These are phyloP conservation scores for Caenorhabditis zanzibari DNA, from an alignment of 2,888 invertebrate genomes.

Conservation along the genomic window DNA sequence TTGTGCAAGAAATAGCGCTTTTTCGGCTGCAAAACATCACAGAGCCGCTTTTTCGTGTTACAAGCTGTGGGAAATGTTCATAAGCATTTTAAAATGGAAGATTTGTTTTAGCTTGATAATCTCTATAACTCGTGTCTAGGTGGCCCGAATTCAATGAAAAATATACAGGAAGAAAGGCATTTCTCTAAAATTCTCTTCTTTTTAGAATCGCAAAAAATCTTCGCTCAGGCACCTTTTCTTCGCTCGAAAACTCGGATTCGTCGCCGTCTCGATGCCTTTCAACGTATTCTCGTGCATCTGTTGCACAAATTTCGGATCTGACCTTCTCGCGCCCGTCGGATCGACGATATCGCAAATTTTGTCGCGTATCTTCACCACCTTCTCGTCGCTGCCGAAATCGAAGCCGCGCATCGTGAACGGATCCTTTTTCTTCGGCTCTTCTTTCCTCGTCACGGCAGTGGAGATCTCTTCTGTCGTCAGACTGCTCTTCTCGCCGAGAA, in stretches of 20 bases:
- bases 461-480: neutral
- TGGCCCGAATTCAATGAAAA: too few relatives aligned
- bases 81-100: too few relatives aligned
- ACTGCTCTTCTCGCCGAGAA: conserved; percentile 40
- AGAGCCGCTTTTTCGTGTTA: too few relatives aligned
- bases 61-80: too few relatives aligned
- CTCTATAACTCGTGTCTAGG: too few relatives aligned
- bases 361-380: conserved; percentile 46
- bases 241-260: conserved; percentile 39
- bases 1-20: too few relatives aligned
- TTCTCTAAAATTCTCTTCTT: too few relatives aligned
- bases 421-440: neutral
- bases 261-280: conserved; percentile 56
- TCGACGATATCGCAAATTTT: conserved; percentile 56
- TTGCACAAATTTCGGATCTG: conserved; percentile 53
- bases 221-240: conserved; percentile 36
- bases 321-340: conserved; percentile 44
- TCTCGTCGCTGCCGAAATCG: conserved; percentile 54
- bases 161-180: too few relatives aligned
- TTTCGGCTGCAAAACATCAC: too few relatives aligned
- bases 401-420: conserved; percentile 27
- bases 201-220: too few relatives aligned
- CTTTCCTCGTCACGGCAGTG: neutral
- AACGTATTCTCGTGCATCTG: conserved; percentile 59
- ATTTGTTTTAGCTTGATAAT: too few relatives aligned